Base-by-base conservation (phyloP, 2,888 invertebrate genomes). In the Flexamia atlantica region DNA sequence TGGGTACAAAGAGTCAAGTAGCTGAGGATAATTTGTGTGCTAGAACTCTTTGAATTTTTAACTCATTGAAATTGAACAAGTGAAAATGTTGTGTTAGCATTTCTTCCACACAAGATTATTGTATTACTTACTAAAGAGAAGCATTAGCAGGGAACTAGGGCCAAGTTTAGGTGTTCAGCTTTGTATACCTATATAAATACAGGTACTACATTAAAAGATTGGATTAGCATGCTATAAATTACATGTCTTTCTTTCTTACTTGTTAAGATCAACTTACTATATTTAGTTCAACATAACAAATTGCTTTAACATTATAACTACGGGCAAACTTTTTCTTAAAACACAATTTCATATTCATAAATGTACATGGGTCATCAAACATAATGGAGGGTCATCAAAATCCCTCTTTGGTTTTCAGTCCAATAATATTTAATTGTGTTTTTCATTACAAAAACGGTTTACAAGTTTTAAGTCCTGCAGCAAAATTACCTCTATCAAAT, bases 301-400 rank as follows among this genome's bases (percentile, higher is more conserved):
- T 64, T 64, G 14, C 64, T 64, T 64, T 20, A 64, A 64, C 64
- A 64, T 14, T 64, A 64, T 64, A 64, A 14, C 64, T 64, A 64
- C 64, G 14, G 64, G 30, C 64, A 28, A 64, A 64, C 3, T 64
- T 64, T 64, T 53, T 53, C 3, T 53, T 53, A 53, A 23, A 53
- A 53, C 20, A 23, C 7, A 53, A 23, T 10, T 23, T 23, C 20
- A 53, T 23, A n/a, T 53, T 53, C n/a, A 53, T 23, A 53, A 23
- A 53, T 23, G 53, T 20, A 53, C 3, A 53, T 23, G 20, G 23
- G 23, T 53, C n/a, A n/a, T n/a, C n/a, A n/a, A n/a, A n/a, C n/a
- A 36, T 53, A 53, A 53, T 53, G 7, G 14, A 20, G 14, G 53
- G 53, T 2, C 53, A 23, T 20, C 23, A 23, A 23, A 53, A 20